Percentiles rank a stretch among this genome's conserved stretches.
Conservation (phyloP, 2,797 vertebrate species). For the Muraenolepis orangiensis region DNA sequence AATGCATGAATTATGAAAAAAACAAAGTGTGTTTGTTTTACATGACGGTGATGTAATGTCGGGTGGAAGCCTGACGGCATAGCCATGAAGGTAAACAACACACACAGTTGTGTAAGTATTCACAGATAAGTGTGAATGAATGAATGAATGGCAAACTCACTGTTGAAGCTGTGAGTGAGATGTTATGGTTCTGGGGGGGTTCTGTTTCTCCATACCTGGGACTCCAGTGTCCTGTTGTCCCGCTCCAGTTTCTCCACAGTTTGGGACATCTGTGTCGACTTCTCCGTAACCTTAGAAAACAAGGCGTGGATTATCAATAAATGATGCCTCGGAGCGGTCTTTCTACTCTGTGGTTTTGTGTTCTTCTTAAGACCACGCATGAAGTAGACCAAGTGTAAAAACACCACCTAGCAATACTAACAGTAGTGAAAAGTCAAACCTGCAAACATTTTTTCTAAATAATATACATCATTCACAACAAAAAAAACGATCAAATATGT, state of each 20-base stretch:
- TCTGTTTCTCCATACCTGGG: constrained; percentile 71
- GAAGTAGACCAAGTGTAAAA: constrained; percentile 14
- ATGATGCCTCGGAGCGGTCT: neutral
- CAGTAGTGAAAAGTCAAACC: neutral
- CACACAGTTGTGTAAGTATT: neutral
- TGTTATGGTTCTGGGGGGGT: neutral
- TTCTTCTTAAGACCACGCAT: neutral
- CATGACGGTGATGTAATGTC: neutral
- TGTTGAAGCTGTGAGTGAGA: too few relatives aligned
- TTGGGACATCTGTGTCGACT: constrained; percentile 63
- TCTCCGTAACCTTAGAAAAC: constrained; percentile 62
- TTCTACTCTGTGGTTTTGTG: neutral
- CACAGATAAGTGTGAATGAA: neutral
- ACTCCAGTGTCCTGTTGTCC: constrained; percentile 49
- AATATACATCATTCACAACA: neutral
- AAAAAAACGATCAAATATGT: neutral
- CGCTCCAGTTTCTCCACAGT: constrained; percentile 58
- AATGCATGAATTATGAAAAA: neutral
- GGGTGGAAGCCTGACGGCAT: neutral
- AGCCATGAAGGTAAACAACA: neutral
- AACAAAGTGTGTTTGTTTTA: neutral
- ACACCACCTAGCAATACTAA: neutral
- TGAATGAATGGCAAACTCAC: too few relatives aligned
- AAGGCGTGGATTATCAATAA: neutral
- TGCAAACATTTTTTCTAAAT: neutral